A percentile compares a stretch with the other conserved stretches of the same genome.
Conservation (phyloP, 1,140 invertebrate genomes). For the Aphelinus atriplicis region DNA sequence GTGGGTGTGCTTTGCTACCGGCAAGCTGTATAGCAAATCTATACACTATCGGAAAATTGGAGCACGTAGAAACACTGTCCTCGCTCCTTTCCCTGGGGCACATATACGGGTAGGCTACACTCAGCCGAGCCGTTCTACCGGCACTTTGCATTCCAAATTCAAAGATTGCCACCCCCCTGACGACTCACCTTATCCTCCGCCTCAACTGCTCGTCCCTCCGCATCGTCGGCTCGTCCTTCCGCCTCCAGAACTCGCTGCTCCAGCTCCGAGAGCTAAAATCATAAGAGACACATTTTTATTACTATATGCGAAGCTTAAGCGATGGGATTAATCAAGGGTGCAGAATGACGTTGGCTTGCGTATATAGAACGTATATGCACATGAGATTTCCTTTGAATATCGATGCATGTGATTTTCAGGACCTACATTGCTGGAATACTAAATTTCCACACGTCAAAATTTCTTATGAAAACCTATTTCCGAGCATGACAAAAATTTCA, state of each 20-base stretch:
- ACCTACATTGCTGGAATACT: too few species aligned
- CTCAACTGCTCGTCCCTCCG: conserved; percentile 81
- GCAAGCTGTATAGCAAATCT: conserved; percentile 4
- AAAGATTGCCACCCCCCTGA: not conserved
- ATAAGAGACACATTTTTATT: conserved; percentile 52
- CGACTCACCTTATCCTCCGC: conserved; percentile 89
- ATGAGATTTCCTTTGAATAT: too few species aligned
- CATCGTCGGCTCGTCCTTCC: conserved; percentile 88
- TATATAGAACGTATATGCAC: too few species aligned
- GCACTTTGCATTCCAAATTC: conserved; percentile 22
- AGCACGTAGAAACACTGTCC: conserved; percentile 13
- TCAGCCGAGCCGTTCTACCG: conserved; percentile 1
- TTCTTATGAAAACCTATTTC: too few species aligned
- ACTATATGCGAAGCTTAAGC: too few species aligned
- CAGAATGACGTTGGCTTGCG: too few species aligned
- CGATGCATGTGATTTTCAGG: too few species aligned
- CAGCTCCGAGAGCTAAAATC: conserved; percentile 89
- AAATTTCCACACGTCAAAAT: too few species aligned
- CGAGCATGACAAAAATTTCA: too few species aligned
- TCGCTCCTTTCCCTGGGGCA: not conserved
- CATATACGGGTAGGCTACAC: not conserved
- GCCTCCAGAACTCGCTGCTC: conserved; percentile 90
- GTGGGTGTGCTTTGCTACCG: too few species aligned
- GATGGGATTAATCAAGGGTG: too few species aligned
- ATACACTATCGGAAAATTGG: conserved; percentile 18